Percentiles rank a stretch among this genome's conserved stretches.
phyloP scores from a whole-genome alignment of 1,140 invertebrate genomes.

The Lucilia sericata region DNA sequence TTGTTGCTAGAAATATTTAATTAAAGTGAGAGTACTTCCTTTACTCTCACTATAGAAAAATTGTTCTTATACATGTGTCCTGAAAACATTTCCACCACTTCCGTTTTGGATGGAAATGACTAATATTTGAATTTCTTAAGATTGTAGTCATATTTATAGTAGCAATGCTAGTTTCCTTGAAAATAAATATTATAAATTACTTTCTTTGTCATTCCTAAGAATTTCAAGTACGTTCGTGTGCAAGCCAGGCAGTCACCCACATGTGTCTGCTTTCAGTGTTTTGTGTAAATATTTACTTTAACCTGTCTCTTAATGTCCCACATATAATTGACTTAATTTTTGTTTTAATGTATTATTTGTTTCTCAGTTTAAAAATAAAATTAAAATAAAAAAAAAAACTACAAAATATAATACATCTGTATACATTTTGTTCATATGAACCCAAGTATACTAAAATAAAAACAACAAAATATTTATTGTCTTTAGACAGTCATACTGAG shows the following conservation, averaged over 20 bases:
- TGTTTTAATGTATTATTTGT: neutral
- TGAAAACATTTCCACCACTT: neutral
- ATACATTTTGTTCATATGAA: neutral
- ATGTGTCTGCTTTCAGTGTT: neutral
- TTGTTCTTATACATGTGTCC: no score
- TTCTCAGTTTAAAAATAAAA: neutral
- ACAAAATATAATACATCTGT: neutral
- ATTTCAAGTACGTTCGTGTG: neutral
- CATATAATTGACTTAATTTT: slow-evolving; percentile 21
- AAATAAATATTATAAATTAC: neutral
- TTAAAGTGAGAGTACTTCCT: no score
- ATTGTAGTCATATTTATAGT: neutral
- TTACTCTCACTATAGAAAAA: no score
- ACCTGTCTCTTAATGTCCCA: slow-evolving; percentile 26
- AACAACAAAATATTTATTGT: no score
- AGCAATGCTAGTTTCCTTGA: neutral
- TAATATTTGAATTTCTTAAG: neutral
- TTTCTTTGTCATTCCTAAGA: neutral
- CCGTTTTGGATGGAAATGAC: neutral
- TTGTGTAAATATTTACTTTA: slow-evolving; percentile 14
- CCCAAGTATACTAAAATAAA: neutral
- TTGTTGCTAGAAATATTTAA: no score
- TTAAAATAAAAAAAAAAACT: neutral
- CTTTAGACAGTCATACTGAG: neutral
- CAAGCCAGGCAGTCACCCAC: neutral